A percentile compares a stretch with the other conserved stretches of the same genome.
phyloP scores from a whole-genome alignment of 2,888 invertebrate species.

The Fabriciana adippe region DNA sequence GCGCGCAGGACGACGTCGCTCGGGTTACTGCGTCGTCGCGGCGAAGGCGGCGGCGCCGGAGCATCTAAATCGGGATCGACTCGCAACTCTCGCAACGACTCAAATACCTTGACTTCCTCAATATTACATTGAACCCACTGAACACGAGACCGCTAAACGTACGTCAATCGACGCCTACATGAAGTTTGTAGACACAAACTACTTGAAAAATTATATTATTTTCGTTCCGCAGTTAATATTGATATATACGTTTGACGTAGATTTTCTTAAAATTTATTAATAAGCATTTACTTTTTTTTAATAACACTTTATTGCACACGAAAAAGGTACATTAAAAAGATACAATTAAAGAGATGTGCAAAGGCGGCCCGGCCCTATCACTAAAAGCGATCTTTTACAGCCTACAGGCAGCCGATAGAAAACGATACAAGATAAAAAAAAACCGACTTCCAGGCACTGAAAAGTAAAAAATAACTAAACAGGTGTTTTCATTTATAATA shows the following conservation, averaged over 20 bases:
- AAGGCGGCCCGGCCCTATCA: too few relatives aligned
- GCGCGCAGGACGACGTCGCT: slow-evolving; percentile 75
- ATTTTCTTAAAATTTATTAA: too few relatives aligned
- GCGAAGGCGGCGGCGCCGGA: slow-evolving; percentile 75
- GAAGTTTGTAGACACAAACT: slow-evolving; percentile 44
- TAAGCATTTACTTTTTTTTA: too few relatives aligned
- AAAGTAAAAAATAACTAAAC: too few relatives aligned
- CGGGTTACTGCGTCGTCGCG: slow-evolving; percentile 79
- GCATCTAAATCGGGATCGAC: slow-evolving; percentile 82
- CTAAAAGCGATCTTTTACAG: too few relatives aligned
- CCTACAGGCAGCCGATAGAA: too few relatives aligned
- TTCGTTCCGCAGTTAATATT: slow-evolving; percentile 49
- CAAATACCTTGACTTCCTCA: slow-evolving; percentile 83
- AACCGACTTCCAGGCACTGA: too few relatives aligned
- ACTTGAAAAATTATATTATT: slow-evolving; percentile 47
- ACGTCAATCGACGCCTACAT: slow-evolving; percentile 78
- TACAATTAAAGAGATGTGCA: too few relatives aligned
- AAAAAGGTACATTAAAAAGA: too few relatives aligned
- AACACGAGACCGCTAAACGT: slow-evolving; percentile 73
- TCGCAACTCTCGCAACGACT: slow-evolving; percentile 79
- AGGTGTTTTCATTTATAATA: too few relatives aligned
- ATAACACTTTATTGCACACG: too few relatives aligned
- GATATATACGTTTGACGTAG: neutral
- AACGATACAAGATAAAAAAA: too few relatives aligned
- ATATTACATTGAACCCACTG: slow-evolving; percentile 81